Conservation (phyloP, 2,888 invertebrate species). For the Piscicola geometra region DNA sequence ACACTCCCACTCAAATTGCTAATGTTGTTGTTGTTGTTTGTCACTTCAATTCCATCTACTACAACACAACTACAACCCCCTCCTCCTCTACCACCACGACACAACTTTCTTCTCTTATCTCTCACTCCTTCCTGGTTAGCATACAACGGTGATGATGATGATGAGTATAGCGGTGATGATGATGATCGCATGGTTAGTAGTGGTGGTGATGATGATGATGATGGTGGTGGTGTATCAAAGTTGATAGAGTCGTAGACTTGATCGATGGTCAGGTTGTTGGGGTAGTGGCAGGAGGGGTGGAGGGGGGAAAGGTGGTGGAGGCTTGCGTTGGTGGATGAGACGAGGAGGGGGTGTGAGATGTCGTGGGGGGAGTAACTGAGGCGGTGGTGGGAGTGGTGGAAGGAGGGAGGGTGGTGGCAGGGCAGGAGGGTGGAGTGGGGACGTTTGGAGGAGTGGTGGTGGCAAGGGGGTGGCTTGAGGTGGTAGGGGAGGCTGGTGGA, state of each 20-base stretch:
- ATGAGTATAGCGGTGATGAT: no score
- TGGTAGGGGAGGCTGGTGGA: neutral
- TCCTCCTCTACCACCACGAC: neutral
- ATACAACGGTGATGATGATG: neutral
- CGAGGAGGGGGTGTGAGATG: constrained; percentile 33
- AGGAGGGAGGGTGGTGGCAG: constrained; percentile 1
- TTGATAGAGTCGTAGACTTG: neutral
- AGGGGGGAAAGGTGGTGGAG: constrained; percentile 5
- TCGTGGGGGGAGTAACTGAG: constrained; percentile 34
- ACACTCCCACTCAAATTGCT: neutral
- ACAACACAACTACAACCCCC: neutral
- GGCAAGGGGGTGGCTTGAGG: neutral
- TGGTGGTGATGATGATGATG: no score
- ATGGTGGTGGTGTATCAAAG: neutral
- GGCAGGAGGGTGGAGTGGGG: neutral
- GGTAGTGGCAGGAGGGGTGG: neutral
- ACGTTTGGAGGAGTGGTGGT: neutral
- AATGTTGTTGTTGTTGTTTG: constrained; percentile 13
- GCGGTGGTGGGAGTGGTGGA: constrained; percentile 13
- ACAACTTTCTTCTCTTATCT: neutral
- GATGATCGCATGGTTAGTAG: no score
- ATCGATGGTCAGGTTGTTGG: neutral
- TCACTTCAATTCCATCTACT: no score
- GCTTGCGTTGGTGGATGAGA: constrained; percentile 30
- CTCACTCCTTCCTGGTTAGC: neutral